Evolutionary conservation across 2,888 invertebrate species (phyloP), one percentile per base, ranked within the genome.

Genomic region (Argyra leucocephala): DNA sequence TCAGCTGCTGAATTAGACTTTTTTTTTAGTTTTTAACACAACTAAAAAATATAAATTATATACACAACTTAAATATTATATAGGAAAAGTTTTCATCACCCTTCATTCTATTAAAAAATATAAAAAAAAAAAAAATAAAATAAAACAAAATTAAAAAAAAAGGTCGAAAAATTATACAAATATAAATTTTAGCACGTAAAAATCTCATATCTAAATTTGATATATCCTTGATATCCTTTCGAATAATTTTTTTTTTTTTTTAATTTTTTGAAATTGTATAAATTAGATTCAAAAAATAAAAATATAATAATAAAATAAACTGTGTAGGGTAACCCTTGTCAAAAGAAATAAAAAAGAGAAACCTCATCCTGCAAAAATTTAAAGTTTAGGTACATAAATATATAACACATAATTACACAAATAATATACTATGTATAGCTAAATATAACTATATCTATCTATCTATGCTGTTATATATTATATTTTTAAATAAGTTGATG

Each of bases 161-260:
- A n/a, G 15, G 5, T 3, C 2, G n/a, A 48, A 15, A 48, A 12
- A 12, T 12, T 10, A 37, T 48, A 48, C 48, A 48, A 48, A 48
- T 48, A 48, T 48, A 48, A 48, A 48, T 48, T 12, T 48, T 48
- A 48, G 48, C 48, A 48, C 48, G 48, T 48, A 48, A 31, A 31
- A 48, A 18, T 48, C 48, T 15, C 48, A 18, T n/a, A 7, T 37
- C 18, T 48, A 18, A 48, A 15, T 48, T 5, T 48, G 48, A 12
- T 48, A 48, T 48, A 48, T 48, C 48, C 48, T 15, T 48, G 15
- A 48, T 48, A 12, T 48, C 15, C 18, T 18, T 15, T 37, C 15
- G 10, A 37, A 37, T 9, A 48, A 18, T 18, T 3, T 31, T 31
- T 31, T 31, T 31, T n/a, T n/a, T n/a, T n/a, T n/a, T n/a, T 31